These are phyloP conservation scores for Xerus inauris DNA, from an alignment of 2,113 vertebrate species.

Conservation along the genomic window DNA sequence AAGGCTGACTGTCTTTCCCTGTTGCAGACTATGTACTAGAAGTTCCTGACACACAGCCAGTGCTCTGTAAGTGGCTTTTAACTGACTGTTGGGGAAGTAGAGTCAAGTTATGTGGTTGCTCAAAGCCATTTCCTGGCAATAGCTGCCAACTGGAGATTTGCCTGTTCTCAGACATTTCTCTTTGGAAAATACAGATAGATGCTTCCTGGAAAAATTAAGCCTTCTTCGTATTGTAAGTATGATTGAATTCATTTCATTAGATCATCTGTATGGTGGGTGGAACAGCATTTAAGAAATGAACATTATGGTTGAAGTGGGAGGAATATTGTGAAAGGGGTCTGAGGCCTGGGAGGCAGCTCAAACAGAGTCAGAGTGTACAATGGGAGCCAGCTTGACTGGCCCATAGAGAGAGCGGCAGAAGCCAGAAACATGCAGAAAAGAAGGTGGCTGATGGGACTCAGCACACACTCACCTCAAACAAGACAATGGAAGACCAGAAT, in stretches of 20 bases:
- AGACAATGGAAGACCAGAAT: not conserved
- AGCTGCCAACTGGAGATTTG: not conserved
- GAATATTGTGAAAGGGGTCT: too few relatives aligned
- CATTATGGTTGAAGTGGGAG: not conserved
- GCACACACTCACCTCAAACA: not conserved
- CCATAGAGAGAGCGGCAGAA: not conserved
- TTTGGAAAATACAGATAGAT: not conserved
- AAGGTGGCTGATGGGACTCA: not conserved
- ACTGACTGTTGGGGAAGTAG: not conserved
- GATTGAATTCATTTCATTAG: not conserved
- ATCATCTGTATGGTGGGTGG: too few relatives aligned
- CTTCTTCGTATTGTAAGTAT: not conserved
- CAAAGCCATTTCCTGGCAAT: not conserved
- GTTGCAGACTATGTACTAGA: not conserved
- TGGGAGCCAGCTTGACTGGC: not conserved
- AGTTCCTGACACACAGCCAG: not conserved
- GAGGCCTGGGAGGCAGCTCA: not conserved
- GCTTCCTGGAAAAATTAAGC: not conserved
- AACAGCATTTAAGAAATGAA: not conserved
- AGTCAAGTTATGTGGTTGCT: not conserved
- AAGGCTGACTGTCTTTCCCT: not conserved
- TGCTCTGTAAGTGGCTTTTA: not conserved
- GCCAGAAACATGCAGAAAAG: not conserved
- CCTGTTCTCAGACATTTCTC: not conserved
- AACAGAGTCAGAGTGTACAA: not conserved